Base-by-base conservation (phyloP, 2,113 vertebrate species). In the Gadus macrocephalus region DNA sequence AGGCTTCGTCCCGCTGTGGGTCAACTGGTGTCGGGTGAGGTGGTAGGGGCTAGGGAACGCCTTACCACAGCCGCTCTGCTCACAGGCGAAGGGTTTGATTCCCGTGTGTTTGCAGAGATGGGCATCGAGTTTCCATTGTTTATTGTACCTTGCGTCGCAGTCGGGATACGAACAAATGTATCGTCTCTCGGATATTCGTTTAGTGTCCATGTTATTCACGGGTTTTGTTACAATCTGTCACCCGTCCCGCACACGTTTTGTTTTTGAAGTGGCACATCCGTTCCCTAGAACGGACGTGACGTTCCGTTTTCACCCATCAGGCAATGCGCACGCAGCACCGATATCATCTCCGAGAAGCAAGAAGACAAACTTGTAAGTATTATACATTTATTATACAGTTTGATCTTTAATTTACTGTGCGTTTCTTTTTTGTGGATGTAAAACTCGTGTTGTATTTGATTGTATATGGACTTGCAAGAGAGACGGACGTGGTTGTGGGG, bases 31-130 rank as follows among this genome's bases (percentile, higher is more conserved):
- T 0, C 97, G 90, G 7, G 80, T 66, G 16, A 95, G 88, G 69
- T 99, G 94, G 73, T 89, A 95, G 0, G 89, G 84, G 22, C 87
- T 91, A n/a, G 89, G 85, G 87, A 98, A 98, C 1, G 92, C 81
- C 88, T 93, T 98, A 0, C 79, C 80, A 76, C 97, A 99, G 63
- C 91, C 94, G 15, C 53, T 60, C 9, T 58, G 75, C 15, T 82
- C 76, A 59, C 97, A 99, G 0, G 88, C 15, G 61, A 89, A 93
- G 0, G 96, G 96, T 72, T 87, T 93, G 90, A 78, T 35, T 0
- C 87, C 89, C 0, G 89, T 90, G 86, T 90, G 89, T 68, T 80
- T 86, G 22, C 86, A 88, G 25, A 89, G 0, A 28, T 90, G 89
- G 2, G 85, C 81, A 80, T 90, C 89, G 38, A 90, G 81, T 6